Conservation (phyloP, 2,113 vertebrate species). For the Engraulis encrasicolus region DNA sequence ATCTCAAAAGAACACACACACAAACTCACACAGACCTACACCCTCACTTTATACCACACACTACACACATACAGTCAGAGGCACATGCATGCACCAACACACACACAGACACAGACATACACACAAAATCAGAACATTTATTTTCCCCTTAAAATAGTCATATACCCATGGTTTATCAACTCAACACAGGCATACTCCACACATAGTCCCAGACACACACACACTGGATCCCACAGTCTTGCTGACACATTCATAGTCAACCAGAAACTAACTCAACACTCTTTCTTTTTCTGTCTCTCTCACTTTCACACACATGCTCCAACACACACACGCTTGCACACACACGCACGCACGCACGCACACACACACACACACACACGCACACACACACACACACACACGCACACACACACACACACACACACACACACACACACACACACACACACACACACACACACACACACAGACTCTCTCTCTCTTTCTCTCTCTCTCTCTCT, state of each 20-base stretch:
- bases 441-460: background rate
- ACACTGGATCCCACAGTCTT: too few species aligned
- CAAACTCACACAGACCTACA: background rate
- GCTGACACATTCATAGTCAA: too few species aligned
- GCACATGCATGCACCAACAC: background rate
- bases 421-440: background rate
- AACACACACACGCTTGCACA: too few species aligned
- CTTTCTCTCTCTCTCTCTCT: constrained; percentile 3
- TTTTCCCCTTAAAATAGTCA: too few species aligned
- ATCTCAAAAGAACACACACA: background rate
- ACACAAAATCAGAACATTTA: background rate
- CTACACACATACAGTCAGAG: background rate
- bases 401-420: background rate
- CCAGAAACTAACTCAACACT: background rate
- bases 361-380: background rate
- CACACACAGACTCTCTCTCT: background rate
- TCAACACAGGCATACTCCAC: too few species aligned
- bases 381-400: background rate
- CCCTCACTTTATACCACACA: background rate
- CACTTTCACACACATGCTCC: too few species aligned
- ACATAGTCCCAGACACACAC: too few species aligned
- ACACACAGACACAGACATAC: background rate
- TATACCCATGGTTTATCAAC: too few species aligned
- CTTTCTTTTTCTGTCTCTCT: background rate
- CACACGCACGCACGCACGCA: too few species aligned